Percentiles rank a stretch among this genome's conserved stretches.
Conservation (phyloP, 2,797 vertebrate genomes). For the Propithecus deckenii region DNA sequence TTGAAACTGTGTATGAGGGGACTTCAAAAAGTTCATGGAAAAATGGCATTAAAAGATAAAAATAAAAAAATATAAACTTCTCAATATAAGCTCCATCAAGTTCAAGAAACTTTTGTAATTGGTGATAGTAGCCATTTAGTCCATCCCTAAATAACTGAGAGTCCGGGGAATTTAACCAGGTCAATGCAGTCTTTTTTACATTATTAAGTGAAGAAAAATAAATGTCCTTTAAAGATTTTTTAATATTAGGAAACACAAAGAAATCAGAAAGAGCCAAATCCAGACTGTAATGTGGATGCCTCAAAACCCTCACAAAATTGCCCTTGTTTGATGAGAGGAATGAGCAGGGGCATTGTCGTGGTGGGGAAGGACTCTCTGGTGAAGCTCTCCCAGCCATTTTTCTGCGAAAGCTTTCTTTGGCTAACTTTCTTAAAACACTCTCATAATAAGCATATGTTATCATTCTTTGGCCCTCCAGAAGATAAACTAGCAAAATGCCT, state of each 20-base stretch:
- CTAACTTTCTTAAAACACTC: not conserved
- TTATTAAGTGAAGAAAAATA: not conserved
- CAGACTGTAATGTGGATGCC: not conserved
- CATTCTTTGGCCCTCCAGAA: not conserved
- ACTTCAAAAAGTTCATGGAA: not conserved
- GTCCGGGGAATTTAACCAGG: not conserved
- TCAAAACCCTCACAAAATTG: not conserved
- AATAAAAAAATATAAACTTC: not conserved
- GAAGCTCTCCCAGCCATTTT: not conserved
- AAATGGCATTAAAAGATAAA: not conserved
- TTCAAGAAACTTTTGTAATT: not conserved
- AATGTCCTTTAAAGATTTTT: not conserved
- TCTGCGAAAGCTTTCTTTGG: not conserved
- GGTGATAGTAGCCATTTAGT: not conserved
- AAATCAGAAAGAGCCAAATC: not conserved
- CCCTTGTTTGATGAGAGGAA: not conserved
- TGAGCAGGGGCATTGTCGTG: not conserved
- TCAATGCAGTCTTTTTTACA: not conserved
- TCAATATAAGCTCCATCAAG: not conserved
- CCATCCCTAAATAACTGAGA: not conserved
- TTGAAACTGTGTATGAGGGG: not conserved
- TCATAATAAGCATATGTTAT: not conserved
- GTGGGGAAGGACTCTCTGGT: not conserved
- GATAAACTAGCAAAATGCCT: not conserved
- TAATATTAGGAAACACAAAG: not conserved